These are phyloP conservation scores for Phrynosoma blainvillii DNA, from an alignment of 2,113 vertebrate genomes.

Conservation along the genomic window DNA sequence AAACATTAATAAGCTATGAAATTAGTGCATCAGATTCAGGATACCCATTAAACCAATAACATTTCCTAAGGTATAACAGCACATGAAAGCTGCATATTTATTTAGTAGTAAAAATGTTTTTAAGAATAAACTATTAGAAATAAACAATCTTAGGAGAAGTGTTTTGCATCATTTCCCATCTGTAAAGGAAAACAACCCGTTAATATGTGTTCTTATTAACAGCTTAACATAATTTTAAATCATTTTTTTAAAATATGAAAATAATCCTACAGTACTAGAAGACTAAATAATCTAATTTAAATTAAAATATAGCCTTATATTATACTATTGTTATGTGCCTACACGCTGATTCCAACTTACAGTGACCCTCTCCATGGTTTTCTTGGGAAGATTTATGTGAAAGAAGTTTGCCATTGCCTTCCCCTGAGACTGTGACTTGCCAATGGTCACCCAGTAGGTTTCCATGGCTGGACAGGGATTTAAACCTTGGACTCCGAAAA, in stretches of 20 bases:
- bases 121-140: not conserved
- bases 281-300: not conserved
- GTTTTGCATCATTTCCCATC: not conserved
- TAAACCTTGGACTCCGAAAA: too few relatives aligned
- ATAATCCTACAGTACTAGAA: not conserved
- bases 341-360: too few relatives aligned
- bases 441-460: too few relatives aligned
- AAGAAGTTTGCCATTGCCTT: too few relatives aligned
- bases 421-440: too few relatives aligned
- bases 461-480: too few relatives aligned
- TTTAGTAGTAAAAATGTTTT: not conserved
- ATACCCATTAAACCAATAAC: not conserved
- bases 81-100: not conserved
- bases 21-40: not conserved
- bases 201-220: not conserved
- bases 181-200: not conserved
- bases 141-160: not conserved
- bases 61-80: not conserved
- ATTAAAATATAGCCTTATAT: slow-evolving; percentile 5
- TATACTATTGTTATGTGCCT: too few relatives aligned
- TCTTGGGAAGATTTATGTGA: not conserved
- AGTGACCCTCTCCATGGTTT: too few relatives aligned
- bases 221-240: not conserved
- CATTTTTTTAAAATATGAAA: not conserved
- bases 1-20: not conserved